Conservation (phyloP, 2,888 invertebrate species). For the Lutraria lutraria region DNA sequence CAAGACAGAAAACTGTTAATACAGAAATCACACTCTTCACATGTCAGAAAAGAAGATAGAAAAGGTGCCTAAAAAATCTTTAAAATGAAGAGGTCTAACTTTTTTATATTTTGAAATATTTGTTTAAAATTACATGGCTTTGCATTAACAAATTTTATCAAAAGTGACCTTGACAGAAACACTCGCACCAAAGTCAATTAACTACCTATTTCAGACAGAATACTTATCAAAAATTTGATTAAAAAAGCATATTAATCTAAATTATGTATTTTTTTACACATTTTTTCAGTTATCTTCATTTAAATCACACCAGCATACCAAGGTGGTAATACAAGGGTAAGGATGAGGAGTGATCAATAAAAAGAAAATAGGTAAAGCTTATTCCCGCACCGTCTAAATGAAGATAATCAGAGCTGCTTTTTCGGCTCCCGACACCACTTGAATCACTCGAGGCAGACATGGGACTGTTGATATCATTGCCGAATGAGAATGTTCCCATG, state of each 20-base stretch:
- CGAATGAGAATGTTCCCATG: conserved; percentile 70
- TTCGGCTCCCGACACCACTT: conserved; percentile 96
- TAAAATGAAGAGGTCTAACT: too few species aligned
- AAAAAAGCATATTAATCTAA: neutral
- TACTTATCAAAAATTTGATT: neutral
- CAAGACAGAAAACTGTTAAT: neutral
- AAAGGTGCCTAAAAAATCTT: neutral
- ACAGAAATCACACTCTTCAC: neutral
- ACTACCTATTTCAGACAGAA: too few species aligned
- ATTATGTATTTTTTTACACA: neutral
- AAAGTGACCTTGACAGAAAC: too few species aligned
- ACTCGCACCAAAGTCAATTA: too few species aligned
- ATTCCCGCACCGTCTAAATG: conserved; percentile 83
- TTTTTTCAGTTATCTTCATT: neutral
- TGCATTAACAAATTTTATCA: too few species aligned
- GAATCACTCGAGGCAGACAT: conserved; percentile 89
- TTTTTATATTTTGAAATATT: too few species aligned
- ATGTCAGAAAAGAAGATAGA: neutral
- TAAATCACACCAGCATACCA: neutral
- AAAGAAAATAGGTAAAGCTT: neutral
- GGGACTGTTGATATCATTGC: conserved; percentile 77
- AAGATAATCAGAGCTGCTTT: conserved; percentile 93
- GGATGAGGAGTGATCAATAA: neutral
- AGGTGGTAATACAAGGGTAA: neutral
- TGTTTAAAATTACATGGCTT: too few species aligned